Base-by-base conservation (phyloP, 1,140 invertebrate species). In the Drosophila pectinifera region DNA sequence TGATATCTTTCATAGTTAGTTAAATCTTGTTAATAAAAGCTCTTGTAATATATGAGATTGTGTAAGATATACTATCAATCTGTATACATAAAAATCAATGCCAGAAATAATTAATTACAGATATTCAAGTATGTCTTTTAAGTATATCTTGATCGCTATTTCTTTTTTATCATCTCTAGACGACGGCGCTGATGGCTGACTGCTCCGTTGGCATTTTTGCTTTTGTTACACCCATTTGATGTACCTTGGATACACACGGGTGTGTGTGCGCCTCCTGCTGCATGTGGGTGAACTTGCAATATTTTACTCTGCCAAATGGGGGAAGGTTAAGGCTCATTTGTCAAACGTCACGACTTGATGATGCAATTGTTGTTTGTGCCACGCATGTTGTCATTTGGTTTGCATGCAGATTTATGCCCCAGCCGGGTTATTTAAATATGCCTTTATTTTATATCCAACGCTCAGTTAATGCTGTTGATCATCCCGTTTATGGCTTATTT, bases 311-410 rank as follows among this genome's bases (percentile, higher is more conserved):
- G 55, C 55, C 62, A 79, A 88, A 82, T 74, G 74, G 72, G 57
- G 46, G 62, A 53, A 65, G 55, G 53, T 58, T 68, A 82, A 70
- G 68, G 74, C 79, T 86, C 83, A 88, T 88, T 88, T 88, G 83
- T 89, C 83, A 88, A 89, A 88, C 78, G 83, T 88, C 83, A 88
- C 67, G 84, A 83, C 83, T 86, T 83, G 84, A 88, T 88, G 83
- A 89, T 88, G 83, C 83, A 83, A 88, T 88, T 86, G 75, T 86
- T 89, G 78, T 85, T 82, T 22, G 58, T 49, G 72, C 45, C 73
- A 57, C 58, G 57, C 46, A 48, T 59, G 20, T 69, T 61, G 74
- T 86, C 83, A 88, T 86, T 82, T 79, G 79, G 83, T 83, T 83
- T 62, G 72, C 79, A 68, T 76, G 84, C 83, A 83, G 84, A 86